Base-by-base conservation (phyloP, 2,113 vertebrate species). In the Microtus montanus region DNA sequence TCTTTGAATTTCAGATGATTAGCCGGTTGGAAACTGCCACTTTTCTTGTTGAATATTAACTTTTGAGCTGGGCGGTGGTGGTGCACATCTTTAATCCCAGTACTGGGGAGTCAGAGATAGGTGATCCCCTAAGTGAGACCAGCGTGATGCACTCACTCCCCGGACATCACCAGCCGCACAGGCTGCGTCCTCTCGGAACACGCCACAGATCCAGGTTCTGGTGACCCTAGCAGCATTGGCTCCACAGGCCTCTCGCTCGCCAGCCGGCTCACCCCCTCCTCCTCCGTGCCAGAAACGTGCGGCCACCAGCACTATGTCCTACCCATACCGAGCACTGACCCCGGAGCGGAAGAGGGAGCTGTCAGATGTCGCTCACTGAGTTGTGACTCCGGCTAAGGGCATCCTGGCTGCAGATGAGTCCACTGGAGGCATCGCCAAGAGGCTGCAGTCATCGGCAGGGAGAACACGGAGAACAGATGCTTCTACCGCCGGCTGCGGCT, bases 1-100 rank as follows among this genome's bases (percentile, higher is more conserved):
- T 80, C 13, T 91, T 74, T 93, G 80, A 91, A 91, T 83, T 94
- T 88, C 38, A 90, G 84, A 64, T 64, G 35, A 58, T 30, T 88
- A 61, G 66, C 87, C 82, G 52, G 30, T 87, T 74, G 63, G 26
- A 82, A 58, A 91, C 63, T 58, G 28, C 61, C 52, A 47, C 66
- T 91, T 8, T 91, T 28, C 64, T 68, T 78, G 24, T 75, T 13
- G 70, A 49, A 74, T 49, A 54, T 70, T 89, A 63, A 26, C 14
- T 94, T 41, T 38, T 84, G 80, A 44, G 58, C n/a, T 19, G 38
- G 22, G 80, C 8, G 15, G 15, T 64, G 58, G 58, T 9, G n/a
- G n/a, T 30, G 24, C 54, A 41, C 24, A 41, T 28, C 80, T 41
- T 83, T 61, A 41, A 24, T 83, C n/a, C 5, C 24, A 83, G 49